Base-by-base conservation (phyloP, 2,113 vertebrate genomes). In the Phalacrocorax aristotelis region DNA sequence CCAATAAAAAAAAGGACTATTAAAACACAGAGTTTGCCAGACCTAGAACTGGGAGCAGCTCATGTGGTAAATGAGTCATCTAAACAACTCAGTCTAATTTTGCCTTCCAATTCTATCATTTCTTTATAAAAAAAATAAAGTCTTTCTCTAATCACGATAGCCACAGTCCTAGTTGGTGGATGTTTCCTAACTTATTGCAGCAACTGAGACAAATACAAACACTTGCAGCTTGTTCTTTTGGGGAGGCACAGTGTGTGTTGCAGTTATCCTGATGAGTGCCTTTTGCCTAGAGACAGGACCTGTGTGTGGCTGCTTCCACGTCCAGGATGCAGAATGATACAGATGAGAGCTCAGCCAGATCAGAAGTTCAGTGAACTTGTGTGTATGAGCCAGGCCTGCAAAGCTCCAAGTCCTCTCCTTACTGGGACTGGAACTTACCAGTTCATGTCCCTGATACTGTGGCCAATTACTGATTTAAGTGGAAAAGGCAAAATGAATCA, bases 21-120 rank as follows among this genome's bases (percentile, higher is more conserved):
- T 96, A 85, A 95, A 95, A 89, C 74, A 71, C 30, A 52, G 69
- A 69, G n/a, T 68, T 89, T 94, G 71, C 92, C 87, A 96, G 83
- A 86, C 60, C 34, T 54, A 89, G 55, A 90, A 70, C 58, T 94
- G 72, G 62, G 96, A 96, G 68, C 34, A 71, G 83, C 68, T 93
- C 82, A 72, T 95, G 55, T 70, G 82, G 90, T 83, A 74, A 93
- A 70, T 97, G 95, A 97, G 74, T 97, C 94, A 96, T 81, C 80
- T 65, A 76, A 97, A 92, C 75, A 88, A 69, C 20, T 93, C 57
- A 13, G 22, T 85, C 71, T 52, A 49, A 83, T 72, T 90, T 68
- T 74, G 51, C 38, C 76, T 89, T 95, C 58, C 82, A 90, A 49
- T 51, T 85, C 69, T 61, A 61, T 77, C 17, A 23, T 60, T 72